Conservation (phyloP, 2,888 invertebrate species). For the Carterocephalus palaemon region DNA sequence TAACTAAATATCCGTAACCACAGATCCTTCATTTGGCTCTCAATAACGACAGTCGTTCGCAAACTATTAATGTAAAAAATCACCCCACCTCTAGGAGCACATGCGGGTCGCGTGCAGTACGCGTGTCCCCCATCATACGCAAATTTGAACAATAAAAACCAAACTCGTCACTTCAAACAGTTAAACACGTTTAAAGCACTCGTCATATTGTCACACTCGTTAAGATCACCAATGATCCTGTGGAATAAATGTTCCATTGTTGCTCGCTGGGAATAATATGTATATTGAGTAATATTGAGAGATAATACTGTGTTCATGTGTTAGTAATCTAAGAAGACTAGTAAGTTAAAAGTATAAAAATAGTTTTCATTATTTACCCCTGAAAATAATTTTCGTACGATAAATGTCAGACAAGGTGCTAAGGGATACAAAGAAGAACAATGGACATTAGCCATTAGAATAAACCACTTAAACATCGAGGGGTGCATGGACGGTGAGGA, state of each 20-base stretch:
- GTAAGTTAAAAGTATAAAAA: no score
- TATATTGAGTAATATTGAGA: no score
- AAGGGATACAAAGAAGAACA: no score
- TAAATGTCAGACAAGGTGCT: no score
- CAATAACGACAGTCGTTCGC: conserved; percentile 43
- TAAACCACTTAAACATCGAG: conserved; percentile 37
- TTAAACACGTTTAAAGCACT: conserved; percentile 37
- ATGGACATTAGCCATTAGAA: conserved; percentile 49
- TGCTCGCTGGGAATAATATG: no score
- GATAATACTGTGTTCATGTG: no score
- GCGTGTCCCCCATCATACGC: conserved; percentile 73
- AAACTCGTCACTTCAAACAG: conserved; percentile 4
- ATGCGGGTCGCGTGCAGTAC: conserved; percentile 73
- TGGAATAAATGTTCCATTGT: no score
- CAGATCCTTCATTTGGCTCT: conserved; percentile 2
- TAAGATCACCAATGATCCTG: no score
- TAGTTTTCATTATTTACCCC: no score
- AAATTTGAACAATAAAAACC: conserved; percentile 48
- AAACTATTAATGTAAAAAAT: conserved; percentile 46
- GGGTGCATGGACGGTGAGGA: conserved; percentile 45
- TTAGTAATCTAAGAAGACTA: no score
- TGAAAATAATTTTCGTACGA: no score
- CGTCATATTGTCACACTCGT: neutral
- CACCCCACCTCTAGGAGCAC: conserved; percentile 36
- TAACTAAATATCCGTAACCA: neutral